phyloP scores from a whole-genome alignment of 2,113 vertebrate species.

The Potamarius usumacintae region DNA sequence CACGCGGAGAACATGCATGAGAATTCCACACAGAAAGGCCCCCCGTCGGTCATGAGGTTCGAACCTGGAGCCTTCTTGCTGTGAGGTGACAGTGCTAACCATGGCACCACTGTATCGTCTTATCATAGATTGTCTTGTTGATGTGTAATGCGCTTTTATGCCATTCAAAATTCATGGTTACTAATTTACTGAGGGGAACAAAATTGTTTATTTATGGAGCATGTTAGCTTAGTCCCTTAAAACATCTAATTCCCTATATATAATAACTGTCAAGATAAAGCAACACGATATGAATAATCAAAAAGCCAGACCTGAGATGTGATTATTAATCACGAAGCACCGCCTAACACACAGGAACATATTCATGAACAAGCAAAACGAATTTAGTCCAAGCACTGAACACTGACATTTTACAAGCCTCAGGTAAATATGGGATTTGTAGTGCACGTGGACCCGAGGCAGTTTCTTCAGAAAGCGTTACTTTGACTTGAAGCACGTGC shows the following conservation, averaged over 20 bases:
- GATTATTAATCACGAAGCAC: slow-evolving; percentile 66
- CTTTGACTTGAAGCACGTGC: slow-evolving; percentile 28
- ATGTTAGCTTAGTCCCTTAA: slow-evolving; percentile 69
- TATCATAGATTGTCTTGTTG: too few relatives aligned
- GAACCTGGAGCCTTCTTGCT: too few relatives aligned
- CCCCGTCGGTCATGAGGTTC: too few relatives aligned
- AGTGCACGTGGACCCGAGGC: slow-evolving; percentile 59
- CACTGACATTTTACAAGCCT: slow-evolving; percentile 63
- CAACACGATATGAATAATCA: slow-evolving; percentile 73
- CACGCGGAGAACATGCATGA: too few relatives aligned
- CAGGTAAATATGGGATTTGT: slow-evolving; percentile 64
- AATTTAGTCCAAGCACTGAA: slow-evolving; percentile 65
- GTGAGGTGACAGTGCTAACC: too few relatives aligned
- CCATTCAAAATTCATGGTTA: slow-evolving; percentile 75
- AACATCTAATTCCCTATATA: slow-evolving; percentile 66
- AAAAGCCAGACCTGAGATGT: slow-evolving; percentile 60
- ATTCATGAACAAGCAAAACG: slow-evolving; percentile 68
- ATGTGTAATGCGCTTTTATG: slow-evolving; percentile 30
- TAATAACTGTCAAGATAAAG: slow-evolving; percentile 67
- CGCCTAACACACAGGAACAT: slow-evolving; percentile 54
- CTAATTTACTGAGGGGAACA: slow-evolving; percentile 65
- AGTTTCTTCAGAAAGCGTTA: slow-evolving; percentile 56
- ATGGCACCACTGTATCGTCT: too few relatives aligned
- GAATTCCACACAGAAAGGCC: too few relatives aligned
- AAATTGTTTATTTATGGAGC: slow-evolving; percentile 74